phyloP scores from a whole-genome alignment of 2,888 invertebrate genomes.

The Campopleginae sp. region DNA sequence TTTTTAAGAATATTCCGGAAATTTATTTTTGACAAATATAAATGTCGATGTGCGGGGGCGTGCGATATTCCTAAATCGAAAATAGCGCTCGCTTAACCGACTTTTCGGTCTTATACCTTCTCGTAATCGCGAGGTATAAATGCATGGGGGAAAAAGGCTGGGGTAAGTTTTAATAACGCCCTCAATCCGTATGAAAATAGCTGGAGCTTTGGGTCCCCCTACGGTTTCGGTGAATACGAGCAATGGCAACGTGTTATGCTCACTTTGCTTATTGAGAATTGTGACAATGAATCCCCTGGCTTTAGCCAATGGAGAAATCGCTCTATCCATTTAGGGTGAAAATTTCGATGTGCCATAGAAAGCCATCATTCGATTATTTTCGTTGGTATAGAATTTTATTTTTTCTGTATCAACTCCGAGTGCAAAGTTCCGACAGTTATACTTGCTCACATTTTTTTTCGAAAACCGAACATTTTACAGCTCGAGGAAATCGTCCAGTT shows the following conservation, averaged over 20 bases:
- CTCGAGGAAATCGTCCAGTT: not conserved
- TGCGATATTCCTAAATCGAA: conserved; percentile 46
- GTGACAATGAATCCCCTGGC: conserved; percentile 31
- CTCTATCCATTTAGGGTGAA: conserved; percentile 8
- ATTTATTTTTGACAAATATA: not conserved
- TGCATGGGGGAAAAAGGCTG: conserved; percentile 8
- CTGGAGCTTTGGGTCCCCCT: conserved; percentile 19
- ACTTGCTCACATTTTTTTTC: not conserved
- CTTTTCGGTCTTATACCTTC: conserved; percentile 11
- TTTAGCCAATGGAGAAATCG: conserved; percentile 3
- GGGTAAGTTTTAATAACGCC: conserved; percentile 33
- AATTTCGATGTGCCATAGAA: not conserved
- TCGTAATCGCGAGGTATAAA: conserved; percentile 20
- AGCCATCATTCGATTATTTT: conserved; percentile 2
- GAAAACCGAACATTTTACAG: not conserved
- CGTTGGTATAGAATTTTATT: not conserved
- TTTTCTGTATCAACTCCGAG: not conserved
- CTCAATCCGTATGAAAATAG: conserved; percentile 23
- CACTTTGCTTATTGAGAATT: conserved; percentile 52
- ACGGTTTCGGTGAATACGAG: conserved; percentile 8
- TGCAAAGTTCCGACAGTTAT: not conserved
- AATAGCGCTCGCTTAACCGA: conserved; percentile 35
- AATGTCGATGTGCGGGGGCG: not conserved
- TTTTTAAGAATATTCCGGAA: not conserved
- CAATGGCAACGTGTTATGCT: conserved; percentile 9